Evolutionary conservation across 2,797 vertebrate species (phyloP).

Genomic region (Bradypodion ventrale): DNA sequence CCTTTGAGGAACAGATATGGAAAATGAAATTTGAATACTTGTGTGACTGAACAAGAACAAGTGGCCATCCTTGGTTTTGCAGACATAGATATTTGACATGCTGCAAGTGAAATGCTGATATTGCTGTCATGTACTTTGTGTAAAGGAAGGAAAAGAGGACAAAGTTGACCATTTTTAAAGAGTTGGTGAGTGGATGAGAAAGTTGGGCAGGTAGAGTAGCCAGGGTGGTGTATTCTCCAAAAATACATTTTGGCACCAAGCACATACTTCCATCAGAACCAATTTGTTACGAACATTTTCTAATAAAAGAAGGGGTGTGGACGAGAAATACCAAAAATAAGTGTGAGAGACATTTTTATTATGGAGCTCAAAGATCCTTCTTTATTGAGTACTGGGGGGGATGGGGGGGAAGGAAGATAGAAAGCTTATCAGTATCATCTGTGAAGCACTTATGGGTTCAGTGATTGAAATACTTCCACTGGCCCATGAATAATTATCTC

Average conservation of each 20-base stretch:
- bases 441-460: constrained; percentile 7
- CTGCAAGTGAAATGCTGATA: no score
- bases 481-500: constrained; percentile 68
- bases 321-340: background rate
- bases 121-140: no score
- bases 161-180: background rate
- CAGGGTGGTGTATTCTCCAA: background rate
- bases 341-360: constrained; percentile 17
- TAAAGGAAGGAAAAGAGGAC: background rate
- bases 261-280: background rate
- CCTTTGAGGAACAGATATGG: no score
- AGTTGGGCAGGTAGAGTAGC: background rate
- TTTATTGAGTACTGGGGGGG: constrained; percentile 4
- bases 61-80: no score
- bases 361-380: background rate
- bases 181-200: no score
- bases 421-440: constrained; percentile 8
- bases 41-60: no score
- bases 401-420: background rate
- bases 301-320: background rate
- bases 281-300: background rate
- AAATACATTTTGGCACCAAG: background rate
- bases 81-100: no score
- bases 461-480: constrained; percentile 39
- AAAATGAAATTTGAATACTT: no score